phyloP scores from a whole-genome alignment of 1,140 invertebrate genomes.

The Papilio dardanus region DNA sequence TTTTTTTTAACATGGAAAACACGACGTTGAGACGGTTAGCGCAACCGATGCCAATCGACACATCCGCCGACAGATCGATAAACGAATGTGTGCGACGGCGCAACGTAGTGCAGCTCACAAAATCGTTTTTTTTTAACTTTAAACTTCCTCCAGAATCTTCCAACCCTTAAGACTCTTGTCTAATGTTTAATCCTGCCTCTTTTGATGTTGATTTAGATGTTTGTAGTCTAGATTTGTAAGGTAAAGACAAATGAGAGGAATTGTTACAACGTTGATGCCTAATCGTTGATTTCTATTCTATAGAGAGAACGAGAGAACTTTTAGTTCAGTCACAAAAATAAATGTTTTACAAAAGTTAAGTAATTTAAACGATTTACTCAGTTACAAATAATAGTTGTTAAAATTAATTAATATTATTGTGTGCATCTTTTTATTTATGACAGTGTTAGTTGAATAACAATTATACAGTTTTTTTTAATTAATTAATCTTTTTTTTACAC shows the following conservation, averaged over 20 bases:
- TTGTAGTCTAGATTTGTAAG: too few species aligned
- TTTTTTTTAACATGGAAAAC: constrained; percentile 74
- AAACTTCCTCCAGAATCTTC: neutral
- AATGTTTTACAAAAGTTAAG: neutral
- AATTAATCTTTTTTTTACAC: too few species aligned
- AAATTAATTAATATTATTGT: too few species aligned
- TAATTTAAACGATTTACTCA: neutral
- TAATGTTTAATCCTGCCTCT: neutral
- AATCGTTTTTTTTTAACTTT: constrained; percentile 54
- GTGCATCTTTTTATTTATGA: too few species aligned
- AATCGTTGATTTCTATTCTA: too few species aligned
- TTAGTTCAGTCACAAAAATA: neutral
- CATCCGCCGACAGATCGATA: constrained; percentile 77
- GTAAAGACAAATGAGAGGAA: too few species aligned
- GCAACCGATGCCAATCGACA: constrained; percentile 65
- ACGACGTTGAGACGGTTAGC: constrained; percentile 67
- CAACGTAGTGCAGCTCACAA: constrained; percentile 62
- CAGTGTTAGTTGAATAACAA: neutral
- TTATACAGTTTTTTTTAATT: too few species aligned
- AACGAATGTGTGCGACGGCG: constrained; percentile 56
- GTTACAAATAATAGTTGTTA: too few species aligned
- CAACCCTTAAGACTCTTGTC: neutral
- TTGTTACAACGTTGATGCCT: too few species aligned
- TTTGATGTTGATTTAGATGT: too few species aligned
- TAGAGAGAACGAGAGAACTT: neutral